These are phyloP conservation scores for Leucoraja ocellata DNA, from an alignment of 2,797 vertebrate genomes.

Conservation along the genomic window DNA sequence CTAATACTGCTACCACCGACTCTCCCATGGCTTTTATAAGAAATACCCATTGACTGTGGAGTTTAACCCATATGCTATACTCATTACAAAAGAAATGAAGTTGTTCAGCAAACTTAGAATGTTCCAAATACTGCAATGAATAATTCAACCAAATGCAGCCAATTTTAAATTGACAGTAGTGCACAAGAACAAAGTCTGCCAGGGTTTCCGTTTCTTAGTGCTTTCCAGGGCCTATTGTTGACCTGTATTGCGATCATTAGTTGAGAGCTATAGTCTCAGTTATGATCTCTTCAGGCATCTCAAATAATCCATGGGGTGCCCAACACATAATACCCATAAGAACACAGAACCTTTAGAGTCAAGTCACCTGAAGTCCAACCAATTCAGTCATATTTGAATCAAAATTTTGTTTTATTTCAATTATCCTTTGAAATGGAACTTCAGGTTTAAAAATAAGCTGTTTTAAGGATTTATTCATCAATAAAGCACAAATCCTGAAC, in stretches of 20 bases:
- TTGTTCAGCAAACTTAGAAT: too few relatives aligned
- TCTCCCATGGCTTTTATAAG: background rate
- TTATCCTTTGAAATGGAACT: background rate
- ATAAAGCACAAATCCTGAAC: background rate
- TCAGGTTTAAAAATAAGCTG: background rate
- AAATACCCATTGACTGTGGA: background rate
- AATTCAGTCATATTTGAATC: background rate
- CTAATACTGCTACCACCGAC: background rate
- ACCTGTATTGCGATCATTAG: background rate
- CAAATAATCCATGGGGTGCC: background rate
- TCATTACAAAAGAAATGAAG: too few relatives aligned
- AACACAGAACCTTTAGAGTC: background rate
- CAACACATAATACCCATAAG: background rate
- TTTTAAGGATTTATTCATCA: background rate
- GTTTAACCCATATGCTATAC: background rate
- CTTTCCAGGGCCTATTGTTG: background rate
- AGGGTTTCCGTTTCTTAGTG: background rate
- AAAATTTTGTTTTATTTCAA: background rate
- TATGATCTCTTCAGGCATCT: background rate
- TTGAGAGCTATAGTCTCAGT: background rate
- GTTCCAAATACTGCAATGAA: background rate
- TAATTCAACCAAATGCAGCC: background rate
- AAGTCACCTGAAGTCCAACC: background rate
- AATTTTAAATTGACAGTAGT: background rate
- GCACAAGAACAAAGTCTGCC: background rate